Evolutionary conservation across 1,140 invertebrate genomes (phyloP), one percentile per base, ranked within the genome.

Genomic region (Aporrectodea caliginosa): DNA sequence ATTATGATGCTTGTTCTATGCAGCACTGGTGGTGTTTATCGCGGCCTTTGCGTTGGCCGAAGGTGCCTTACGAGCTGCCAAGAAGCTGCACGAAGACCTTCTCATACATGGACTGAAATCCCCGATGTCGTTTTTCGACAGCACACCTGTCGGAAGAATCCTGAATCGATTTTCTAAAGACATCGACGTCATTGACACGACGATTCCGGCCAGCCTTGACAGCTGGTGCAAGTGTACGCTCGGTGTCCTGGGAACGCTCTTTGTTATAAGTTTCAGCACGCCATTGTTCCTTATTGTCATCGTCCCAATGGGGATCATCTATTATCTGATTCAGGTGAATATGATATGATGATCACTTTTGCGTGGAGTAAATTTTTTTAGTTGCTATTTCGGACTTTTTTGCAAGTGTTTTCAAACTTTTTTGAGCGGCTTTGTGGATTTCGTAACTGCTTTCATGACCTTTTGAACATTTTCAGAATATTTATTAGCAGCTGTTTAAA

Each of bases 111-210:
- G 93, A 83, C 84, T 94, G 82, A 90, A 87, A 78, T 91, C 91
- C 82, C 91, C 93, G 30, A 91, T 92, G 88, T 87, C 86, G 73
- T 94, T 94, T 90, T 94, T 94, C 88, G 93, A 88, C 77, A 84
- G 85, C 0, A 88, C 85, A 31, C 89, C 89, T 32, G 32, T 86
- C 1, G 88, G 89, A 33, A 81, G 85, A 32, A 92, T 94, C 43
- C 86, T 95, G 43, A 94, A 95, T 85, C 89, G 76, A 70, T 94
- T 90, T 81, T 84, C 87, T 1, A 88, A 89, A 82, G 90, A 91
- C 82, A 86, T 91, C 85, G 89, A 89, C 27, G 86, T 87, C 1
- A 83, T 89, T 35, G 90, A 91, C 84, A 82, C 83, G 78, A 86
- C 87, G 1, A 83, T 91, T 14, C 89, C 89, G 68, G 29, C 29